Evolutionary conservation across 2,113 vertebrate genomes (phyloP).

Genomic region (Dascyllus trimaculatus): DNA sequence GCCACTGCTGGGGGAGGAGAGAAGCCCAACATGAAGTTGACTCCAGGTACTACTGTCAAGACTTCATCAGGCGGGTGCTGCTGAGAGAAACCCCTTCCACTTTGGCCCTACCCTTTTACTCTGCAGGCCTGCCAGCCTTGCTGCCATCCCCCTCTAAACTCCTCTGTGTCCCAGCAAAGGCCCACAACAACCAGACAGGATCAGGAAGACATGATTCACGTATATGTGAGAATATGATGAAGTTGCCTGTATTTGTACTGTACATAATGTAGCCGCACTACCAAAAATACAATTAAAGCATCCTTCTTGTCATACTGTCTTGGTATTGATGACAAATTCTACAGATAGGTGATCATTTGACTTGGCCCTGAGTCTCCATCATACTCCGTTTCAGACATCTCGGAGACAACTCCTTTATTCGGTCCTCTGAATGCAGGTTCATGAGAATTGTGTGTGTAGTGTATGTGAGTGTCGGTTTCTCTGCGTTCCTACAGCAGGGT

Average conservation of each 20-base stretch:
- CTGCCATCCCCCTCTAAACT: slow-evolving; percentile 38
- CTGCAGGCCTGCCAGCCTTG: slow-evolving; percentile 33
- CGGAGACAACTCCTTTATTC: slow-evolving; percentile 89
- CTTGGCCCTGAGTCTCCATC: slow-evolving; percentile 3
- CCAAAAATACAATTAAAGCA: slow-evolving; percentile 83
- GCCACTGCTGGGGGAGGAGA: slow-evolving; percentile 94
- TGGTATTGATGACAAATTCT: slow-evolving; percentile 61
- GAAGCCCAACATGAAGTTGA: slow-evolving; percentile 96
- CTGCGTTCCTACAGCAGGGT: slow-evolving; percentile 94
- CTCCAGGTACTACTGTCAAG: slow-evolving; percentile 97
- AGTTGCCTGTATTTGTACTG: slow-evolving; percentile 97
- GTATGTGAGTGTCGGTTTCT: slow-evolving; percentile 80
- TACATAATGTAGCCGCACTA: slow-evolving; percentile 95
- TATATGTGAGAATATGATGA: slow-evolving; percentile 77
- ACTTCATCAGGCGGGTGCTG: slow-evolving; percentile 96
- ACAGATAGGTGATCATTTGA: slow-evolving; percentile 49
- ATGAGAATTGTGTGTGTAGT: slow-evolving; percentile 73
- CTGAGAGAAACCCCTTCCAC: slow-evolving; percentile 69
- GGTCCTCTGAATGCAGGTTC: slow-evolving; percentile 89
- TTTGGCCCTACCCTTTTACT: not conserved
- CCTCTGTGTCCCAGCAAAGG: slow-evolving; percentile 88
- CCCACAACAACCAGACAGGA: slow-evolving; percentile 85
- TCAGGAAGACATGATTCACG: slow-evolving; percentile 72
- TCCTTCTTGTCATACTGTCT: slow-evolving; percentile 61
- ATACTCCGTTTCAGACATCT: slow-evolving; percentile 75